Evolutionary conservation across 2,888 invertebrate genomes (phyloP).

Genomic region (Tenthredo scrophulariae): DNA sequence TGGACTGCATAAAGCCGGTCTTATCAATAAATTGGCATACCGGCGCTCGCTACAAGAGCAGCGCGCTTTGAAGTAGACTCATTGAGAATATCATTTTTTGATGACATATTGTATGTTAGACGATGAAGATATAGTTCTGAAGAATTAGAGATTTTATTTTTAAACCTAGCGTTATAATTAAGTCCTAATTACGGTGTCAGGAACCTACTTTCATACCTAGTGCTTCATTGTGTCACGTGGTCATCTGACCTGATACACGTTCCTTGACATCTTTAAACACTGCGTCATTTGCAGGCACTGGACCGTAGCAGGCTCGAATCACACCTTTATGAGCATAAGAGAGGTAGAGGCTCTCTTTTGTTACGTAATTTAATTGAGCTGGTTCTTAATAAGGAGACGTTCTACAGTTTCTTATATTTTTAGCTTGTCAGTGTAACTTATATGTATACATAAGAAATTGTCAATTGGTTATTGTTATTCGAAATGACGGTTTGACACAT

Average conservation of each 20-base stretch:
- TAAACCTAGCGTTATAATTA: not conserved
- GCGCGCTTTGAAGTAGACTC: not conserved
- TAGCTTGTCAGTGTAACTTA: not conserved
- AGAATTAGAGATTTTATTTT: not conserved
- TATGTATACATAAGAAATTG: constrained; percentile 1
- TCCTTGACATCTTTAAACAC: constrained; percentile 44
- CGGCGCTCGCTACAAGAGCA: not conserved
- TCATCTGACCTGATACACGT: constrained; percentile 22
- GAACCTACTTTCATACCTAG: not conserved
- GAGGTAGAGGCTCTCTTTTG: constrained; percentile 33
- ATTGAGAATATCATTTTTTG: not conserved
- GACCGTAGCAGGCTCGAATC: constrained; percentile 20
- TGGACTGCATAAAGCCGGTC: not conserved
- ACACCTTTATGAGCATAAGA: constrained; percentile 22
- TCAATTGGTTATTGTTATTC: constrained; percentile 26
- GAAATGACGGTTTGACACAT: constrained; percentile 9
- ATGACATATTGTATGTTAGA: not conserved
- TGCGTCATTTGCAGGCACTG: constrained; percentile 39
- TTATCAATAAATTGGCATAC: constrained; percentile 17
- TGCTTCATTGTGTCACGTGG: not conserved
- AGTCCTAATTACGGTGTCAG: not conserved
- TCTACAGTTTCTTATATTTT: not conserved
- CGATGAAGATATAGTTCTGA: not conserved
- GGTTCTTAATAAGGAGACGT: constrained; percentile 32
- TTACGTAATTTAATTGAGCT: constrained; percentile 43